Percentiles rank a stretch among this genome's conserved stretches.
Conservation (phyloP, 2,888 invertebrate species). For the Lymantria monacha region DNA sequence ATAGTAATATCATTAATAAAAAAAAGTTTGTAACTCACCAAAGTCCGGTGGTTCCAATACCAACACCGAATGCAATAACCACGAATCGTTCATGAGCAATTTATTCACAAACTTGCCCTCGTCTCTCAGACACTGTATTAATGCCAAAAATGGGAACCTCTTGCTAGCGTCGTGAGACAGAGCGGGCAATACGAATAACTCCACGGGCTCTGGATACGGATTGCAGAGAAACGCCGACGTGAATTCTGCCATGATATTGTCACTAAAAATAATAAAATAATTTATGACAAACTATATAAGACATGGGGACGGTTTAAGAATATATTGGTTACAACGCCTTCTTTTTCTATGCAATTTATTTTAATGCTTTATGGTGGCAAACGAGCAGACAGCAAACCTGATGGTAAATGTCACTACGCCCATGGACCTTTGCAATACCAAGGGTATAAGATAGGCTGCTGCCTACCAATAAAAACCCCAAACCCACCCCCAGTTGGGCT, state of each 20-base stretch:
- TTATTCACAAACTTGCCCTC: slow-evolving; percentile 65
- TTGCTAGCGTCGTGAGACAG: slow-evolving; percentile 69
- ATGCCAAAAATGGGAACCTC: slow-evolving; percentile 78
- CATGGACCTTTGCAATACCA: too few relatives aligned
- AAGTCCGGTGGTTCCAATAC: slow-evolving; percentile 85
- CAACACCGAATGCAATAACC: slow-evolving; percentile 86
- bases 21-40: slow-evolving; percentile 84
- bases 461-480: too few relatives aligned
- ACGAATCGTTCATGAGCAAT: slow-evolving; percentile 79
- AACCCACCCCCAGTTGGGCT: too few relatives aligned
- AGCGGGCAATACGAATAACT: slow-evolving; percentile 87
- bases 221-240: slow-evolving; percentile 85
- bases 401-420: too few relatives aligned
- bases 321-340: too few relatives aligned
- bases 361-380: too few relatives aligned
- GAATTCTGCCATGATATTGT: slow-evolving; percentile 79
- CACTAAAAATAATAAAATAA: slow-evolving; percentile 46
- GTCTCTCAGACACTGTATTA: slow-evolving; percentile 69
- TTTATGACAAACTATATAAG: not conserved
- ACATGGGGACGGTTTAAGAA: too few relatives aligned
- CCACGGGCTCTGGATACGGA: slow-evolving; percentile 85
- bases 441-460: too few relatives aligned
- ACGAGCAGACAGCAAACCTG: too few relatives aligned
- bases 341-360: too few relatives aligned
- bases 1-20: too few relatives aligned